A percentile compares a stretch with the other conserved stretches of the same genome.
Conservation (phyloP, 2,113 vertebrate genomes). For the Morphnarchus princeps region DNA sequence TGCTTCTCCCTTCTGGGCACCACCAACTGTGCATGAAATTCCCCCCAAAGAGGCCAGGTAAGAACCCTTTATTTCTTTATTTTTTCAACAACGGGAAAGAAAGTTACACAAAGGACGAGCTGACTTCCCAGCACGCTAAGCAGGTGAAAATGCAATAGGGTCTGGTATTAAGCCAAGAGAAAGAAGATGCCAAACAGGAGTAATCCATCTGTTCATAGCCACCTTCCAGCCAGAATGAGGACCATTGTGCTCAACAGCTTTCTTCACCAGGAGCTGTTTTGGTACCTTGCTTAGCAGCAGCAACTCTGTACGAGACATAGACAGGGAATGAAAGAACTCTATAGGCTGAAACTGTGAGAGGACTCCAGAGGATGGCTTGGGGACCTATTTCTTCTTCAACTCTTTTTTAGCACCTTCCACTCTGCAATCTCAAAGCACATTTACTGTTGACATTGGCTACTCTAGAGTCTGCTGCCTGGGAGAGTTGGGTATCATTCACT, state of each 20-base stretch:
- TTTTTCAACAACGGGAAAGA: too few relatives aligned
- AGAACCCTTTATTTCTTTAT: background rate
- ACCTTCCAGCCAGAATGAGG: background rate
- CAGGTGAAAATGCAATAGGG: background rate
- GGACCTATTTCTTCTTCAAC: background rate
- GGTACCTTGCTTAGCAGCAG: background rate
- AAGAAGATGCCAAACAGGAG: background rate
- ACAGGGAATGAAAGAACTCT: background rate
- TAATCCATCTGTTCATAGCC: background rate
- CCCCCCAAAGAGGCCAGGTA: constrained; percentile 55
- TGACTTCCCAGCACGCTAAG: background rate
- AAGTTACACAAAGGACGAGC: background rate
- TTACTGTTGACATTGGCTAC: background rate
- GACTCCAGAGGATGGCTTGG: background rate
- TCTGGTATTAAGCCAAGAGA: background rate
- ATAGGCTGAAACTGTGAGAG: background rate
- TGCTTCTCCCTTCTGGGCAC: constrained; percentile 68
- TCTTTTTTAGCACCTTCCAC: background rate
- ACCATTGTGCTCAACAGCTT: background rate
- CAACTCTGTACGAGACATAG: background rate
- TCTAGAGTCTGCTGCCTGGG: background rate
- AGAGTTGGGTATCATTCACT: background rate
- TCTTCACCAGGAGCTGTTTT: background rate
- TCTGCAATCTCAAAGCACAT: background rate
- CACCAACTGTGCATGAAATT: constrained; percentile 61